Evolutionary conservation across 2,113 vertebrate species (phyloP).

Genomic region (Ochotona curzoniae): DNA sequence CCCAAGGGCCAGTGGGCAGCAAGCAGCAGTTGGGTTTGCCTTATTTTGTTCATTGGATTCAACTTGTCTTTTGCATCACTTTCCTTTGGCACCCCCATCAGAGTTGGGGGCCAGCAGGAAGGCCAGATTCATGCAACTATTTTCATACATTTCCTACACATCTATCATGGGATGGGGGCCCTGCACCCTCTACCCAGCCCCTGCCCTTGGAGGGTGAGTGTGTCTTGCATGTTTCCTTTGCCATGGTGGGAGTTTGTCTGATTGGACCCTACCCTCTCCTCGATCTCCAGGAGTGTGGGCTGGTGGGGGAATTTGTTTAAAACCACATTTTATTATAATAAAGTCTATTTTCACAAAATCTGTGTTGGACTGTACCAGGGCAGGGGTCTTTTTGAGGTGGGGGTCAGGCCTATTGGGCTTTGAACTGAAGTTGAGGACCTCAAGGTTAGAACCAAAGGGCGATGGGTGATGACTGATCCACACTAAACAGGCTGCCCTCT

Average conservation of each 20-base stretch:
- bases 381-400: neutral
- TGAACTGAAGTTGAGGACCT: neutral
- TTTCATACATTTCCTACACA: conserved; percentile 70
- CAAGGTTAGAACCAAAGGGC: neutral
- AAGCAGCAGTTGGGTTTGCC: conserved; percentile 82
- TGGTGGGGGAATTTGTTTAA: conserved; percentile 85
- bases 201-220: conserved; percentile 26
- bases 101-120: conserved; percentile 52
- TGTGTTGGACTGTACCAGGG: conserved; percentile 60
- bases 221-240: conserved; percentile 85
- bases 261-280: conserved; percentile 9
- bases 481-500: neutral
- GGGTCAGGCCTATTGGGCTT: neutral
- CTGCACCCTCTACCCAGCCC: neutral
- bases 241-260: conserved; percentile 70
- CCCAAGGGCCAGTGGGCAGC: conserved; percentile 54
- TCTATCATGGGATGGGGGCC: conserved; percentile 20
- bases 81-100: neutral
- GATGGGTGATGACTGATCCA: neutral
- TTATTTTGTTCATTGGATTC: conserved; percentile 83
- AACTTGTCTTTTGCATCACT: conserved; percentile 72
- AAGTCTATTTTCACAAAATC: conserved; percentile 90
- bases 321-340: conserved; percentile 89
- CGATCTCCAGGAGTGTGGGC: conserved; percentile 55
- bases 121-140: conserved; percentile 74